Evolutionary conservation across 2,113 vertebrate species (phyloP), one percentile per base, ranked within the genome.

Genomic region (Neogale vison): DNA sequence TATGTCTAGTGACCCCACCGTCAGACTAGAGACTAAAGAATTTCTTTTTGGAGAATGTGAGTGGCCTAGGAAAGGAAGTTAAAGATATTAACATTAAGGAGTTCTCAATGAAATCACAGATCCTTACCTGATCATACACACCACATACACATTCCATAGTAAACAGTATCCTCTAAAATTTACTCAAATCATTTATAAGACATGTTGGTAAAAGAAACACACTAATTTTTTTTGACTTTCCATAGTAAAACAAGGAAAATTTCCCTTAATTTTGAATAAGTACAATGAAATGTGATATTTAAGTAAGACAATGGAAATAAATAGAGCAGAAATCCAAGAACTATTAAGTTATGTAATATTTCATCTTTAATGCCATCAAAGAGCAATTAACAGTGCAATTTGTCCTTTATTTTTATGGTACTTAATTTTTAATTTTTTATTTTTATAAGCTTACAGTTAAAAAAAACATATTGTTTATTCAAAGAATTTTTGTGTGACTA

Each of bases 391-490:
- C 26, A 81, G 71, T 29, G 3, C 6, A 57, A 80, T 79, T 72
- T 39, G 20, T 13, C 26, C 45, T 63, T 90, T 24, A 36, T 65
- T 79, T 79, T 89, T 86, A 65, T 13, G 24, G 42, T 9, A 15
- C 71, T 86, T 52, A 42, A n/a, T 93, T 79, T 87, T 82, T 76
- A 93, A 93, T 69, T 79, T 93, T 63, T 47, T 45, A 71, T 74
- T 74, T 84, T 72, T 15, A 93, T 72, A 95, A 85, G 15, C 55
- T 89, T 71, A 23, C 29, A 80, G 39, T 45, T 95, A 79, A 84
- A 81, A n/a, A 93, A 93, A 95, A 0, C 20, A 67, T 84, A 72
- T 12, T 79, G 52, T n/a, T 84, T 77, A 88, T 42, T 55, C 42
- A 89, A 61, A 74, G 12, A 36, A 59, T 61, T 83, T 96, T 63